phyloP scores from a whole-genome alignment of 2,113 vertebrate genomes.

The Ovis aries region ARS-UI_Ramb_v3.0 NC_056074.1:29316501-29317000 shows the following conservation, averaged over 20 bases:
- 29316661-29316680: not conserved
- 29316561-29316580: not conserved
- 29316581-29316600: not conserved
- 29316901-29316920: conserved; percentile 5
- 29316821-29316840: not conserved
- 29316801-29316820: not conserved
- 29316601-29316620: not conserved
- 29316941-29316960: not conserved
- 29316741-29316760: not conserved
- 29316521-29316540: not conserved
- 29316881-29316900: not conserved
- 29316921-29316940: conserved; percentile 7
- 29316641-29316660: conserved; percentile 44
- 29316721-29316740: not conserved
- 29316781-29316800: not conserved
- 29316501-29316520: not conserved
- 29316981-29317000: conserved; percentile 17
- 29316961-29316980: not conserved
- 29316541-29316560: not conserved
- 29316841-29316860: not conserved
- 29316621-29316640: not conserved
- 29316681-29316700: not conserved
- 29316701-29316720: not conserved
- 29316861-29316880: not conserved
- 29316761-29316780: conserved; percentile 3